phyloP scores from a whole-genome alignment of 2,888 invertebrate species.

The Gymnosoma rotundatum region DNA sequence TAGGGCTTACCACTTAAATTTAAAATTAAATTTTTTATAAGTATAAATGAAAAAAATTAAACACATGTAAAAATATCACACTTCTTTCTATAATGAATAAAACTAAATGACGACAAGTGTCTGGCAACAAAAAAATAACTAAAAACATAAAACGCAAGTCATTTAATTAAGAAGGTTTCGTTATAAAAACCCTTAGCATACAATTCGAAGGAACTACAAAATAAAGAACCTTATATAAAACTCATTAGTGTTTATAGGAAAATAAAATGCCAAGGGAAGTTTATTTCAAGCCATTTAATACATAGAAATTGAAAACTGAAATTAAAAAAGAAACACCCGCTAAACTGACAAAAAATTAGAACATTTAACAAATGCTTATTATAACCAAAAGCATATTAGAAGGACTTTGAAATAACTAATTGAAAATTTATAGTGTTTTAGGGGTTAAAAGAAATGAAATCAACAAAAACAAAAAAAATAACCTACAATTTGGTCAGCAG shows the following conservation, averaged over 20 bases:
- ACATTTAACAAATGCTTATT: slow-evolving; percentile 69
- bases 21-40: slow-evolving; percentile 35
- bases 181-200: slow-evolving; percentile 19
- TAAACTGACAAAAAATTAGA: slow-evolving; percentile 43
- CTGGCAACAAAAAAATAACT: slow-evolving; percentile 32
- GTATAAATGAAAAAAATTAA: slow-evolving; percentile 23
- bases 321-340: slow-evolving; percentile 54
- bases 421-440: slow-evolving; percentile 73
- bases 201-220: background rate
- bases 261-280: slow-evolving; percentile 1
- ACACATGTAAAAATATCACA: slow-evolving; percentile 65
- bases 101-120: slow-evolving; percentile 60
- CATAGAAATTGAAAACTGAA: slow-evolving; percentile 39
- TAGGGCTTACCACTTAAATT: slow-evolving; percentile 59
- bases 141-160: slow-evolving; percentile 53
- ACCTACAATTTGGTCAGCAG: background rate
- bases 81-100: slow-evolving; percentile 40
- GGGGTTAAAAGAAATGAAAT: slow-evolving; percentile 50
- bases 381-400: slow-evolving; percentile 39
- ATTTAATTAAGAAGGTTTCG: slow-evolving; percentile 63
- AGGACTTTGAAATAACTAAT: slow-evolving; percentile 69
- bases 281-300: slow-evolving; percentile 62
- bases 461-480: slow-evolving; percentile 35
- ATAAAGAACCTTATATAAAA: slow-evolving; percentile 47
- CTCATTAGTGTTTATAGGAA: slow-evolving; percentile 40